Evolutionary conservation across 1,140 invertebrate species (phyloP).

Genomic region (Eupristina koningsbergeri): DNA sequence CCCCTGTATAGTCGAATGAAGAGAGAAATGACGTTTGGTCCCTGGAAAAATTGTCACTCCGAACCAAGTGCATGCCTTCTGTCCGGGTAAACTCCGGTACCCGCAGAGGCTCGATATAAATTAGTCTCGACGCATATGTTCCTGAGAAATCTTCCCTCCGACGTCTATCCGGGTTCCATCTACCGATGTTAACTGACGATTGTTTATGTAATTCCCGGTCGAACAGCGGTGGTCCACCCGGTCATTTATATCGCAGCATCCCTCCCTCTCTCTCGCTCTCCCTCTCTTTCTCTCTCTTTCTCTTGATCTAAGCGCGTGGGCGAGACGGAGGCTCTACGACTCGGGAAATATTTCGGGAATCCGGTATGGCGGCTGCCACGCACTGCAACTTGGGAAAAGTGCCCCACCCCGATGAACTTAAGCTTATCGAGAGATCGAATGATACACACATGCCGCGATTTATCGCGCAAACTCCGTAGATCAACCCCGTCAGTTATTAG

Average conservation of each 20-base stretch:
- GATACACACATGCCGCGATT: background rate
- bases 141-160: background rate
- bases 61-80: constrained; percentile 35
- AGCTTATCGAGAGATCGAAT: constrained; percentile 33
- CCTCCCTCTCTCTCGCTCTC: too few species aligned
- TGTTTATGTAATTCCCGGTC: constrained; percentile 57
- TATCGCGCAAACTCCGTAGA: background rate
- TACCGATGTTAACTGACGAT: constrained; percentile 53
- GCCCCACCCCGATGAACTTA: background rate
- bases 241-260: constrained; percentile 29
- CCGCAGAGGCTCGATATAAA: constrained; percentile 40
- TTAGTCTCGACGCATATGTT: constrained; percentile 26
- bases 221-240: constrained; percentile 55
- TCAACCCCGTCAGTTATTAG: constrained; percentile 6
- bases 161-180: background rate
- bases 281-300: background rate
- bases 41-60: constrained; percentile 52
- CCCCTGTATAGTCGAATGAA: constrained; percentile 32
- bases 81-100: background rate
- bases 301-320: background rate
- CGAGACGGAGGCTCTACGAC: background rate
- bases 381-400: background rate
- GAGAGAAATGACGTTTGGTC: constrained; percentile 25
- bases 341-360: constrained; percentile 33
- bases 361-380: constrained; percentile 6